Base-by-base conservation (phyloP, 2,797 vertebrate genomes). In the Enteromius radiatus region DNA sequence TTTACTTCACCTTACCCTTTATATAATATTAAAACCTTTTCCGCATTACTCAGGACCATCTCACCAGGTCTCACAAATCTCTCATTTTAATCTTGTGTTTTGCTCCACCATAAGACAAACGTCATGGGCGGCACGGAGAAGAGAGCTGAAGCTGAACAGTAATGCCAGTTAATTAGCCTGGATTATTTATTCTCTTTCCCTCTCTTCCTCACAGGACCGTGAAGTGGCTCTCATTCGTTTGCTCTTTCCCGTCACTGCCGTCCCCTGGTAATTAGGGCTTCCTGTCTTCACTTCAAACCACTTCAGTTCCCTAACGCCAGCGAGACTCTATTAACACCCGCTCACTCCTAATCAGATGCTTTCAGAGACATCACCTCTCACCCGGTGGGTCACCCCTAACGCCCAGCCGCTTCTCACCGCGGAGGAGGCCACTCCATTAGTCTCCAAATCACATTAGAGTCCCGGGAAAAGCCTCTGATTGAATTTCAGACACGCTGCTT, bases 231-330 rank as follows among this genome's bases (percentile, higher is more conserved):
- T 86, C 59, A 69, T 56, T 84, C 70, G 28, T 65, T 56, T 47
- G 77, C 67, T 59, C 45, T 23, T 77, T 81, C 54, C 33, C 73
- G n/a, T 84, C 80, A 65, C 38, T 36, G n/a, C 28, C 78, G 23
- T 84, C 79, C 54, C 33, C 47, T 54, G 75, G 77, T 91, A 89
- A 92, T 91, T 89, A 90, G 82, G 65, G 54, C 69, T 87, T 81
- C 56, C 78, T 84, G 84, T 88, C n/a, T n/a, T n/a, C n/a, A n/a
- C 86, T 83, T 23, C 28, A 47, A 86, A 84, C 84, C 76, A 65
- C 81, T 82, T 43, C 59, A 79, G 21, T 52, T 52, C 84, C 67
- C 33, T 41, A 63, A 85, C 38, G 52, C 78, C 45, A 67, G 38
- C 67, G 41, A 87, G 85, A 85, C 82, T 87, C 79, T 82, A 83